Conservation (phyloP, 2,113 vertebrate genomes). For the Piaya cayana region DNA sequence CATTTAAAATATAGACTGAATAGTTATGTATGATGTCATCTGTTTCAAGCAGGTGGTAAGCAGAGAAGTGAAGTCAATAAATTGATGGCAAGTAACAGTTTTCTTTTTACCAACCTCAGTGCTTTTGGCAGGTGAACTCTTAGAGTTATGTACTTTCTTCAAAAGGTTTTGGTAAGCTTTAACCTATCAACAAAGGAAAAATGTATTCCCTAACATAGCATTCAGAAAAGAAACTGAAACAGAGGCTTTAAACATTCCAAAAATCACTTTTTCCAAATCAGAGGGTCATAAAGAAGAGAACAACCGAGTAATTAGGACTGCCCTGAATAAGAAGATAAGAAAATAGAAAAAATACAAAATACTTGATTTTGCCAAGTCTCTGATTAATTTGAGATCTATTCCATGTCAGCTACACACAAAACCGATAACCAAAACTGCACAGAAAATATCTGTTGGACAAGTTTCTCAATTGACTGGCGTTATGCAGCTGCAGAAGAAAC, state of each 20-base stretch:
- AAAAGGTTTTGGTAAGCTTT: neutral
- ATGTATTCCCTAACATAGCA: neutral
- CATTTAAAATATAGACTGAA: neutral
- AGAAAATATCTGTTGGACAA: neutral
- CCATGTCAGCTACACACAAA: neutral
- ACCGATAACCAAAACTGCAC: neutral
- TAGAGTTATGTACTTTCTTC: neutral
- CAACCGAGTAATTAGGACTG: neutral
- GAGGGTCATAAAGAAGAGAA: neutral
- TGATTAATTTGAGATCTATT: neutral
- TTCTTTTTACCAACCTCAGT: neutral
- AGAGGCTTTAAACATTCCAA: neutral
- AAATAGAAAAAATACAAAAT: neutral
- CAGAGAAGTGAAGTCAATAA: neutral
- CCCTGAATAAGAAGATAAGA: neutral
- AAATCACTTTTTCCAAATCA: neutral
- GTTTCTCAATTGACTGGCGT: neutral
- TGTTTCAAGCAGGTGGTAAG: neutral
- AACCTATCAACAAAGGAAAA: neutral
- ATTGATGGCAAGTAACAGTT: neutral
- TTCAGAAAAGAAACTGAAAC: neutral
- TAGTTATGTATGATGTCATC: neutral
- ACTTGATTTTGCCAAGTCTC: neutral
- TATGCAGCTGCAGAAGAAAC: neutral
- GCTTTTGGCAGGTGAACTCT: neutral